Base-by-base conservation (phyloP, 2,888 invertebrate genomes). In the Marronus borbonicus region DNA sequence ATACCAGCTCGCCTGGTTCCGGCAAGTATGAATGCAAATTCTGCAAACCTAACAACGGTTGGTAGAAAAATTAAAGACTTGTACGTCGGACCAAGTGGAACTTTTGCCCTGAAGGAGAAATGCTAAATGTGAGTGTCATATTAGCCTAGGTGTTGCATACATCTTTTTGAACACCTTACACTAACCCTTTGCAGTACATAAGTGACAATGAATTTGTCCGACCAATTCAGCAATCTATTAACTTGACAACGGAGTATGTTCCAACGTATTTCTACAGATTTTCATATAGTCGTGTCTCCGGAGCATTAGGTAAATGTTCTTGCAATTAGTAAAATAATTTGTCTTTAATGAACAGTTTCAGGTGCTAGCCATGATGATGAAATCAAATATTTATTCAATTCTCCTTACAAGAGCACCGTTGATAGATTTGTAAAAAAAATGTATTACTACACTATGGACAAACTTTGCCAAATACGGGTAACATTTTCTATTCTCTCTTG, bases 201-300 rank as follows among this genome's bases (percentile, higher is more conserved):
- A 83, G 82, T 75, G 82, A 83, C 66, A 64, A 79, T 55, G 70
- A 79, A 72, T 83, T 83, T 74, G 78, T 81, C 10, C 79, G 82
- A 39, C 80, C 82, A 20, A 81, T 82, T 62, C 70, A 76, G 28
- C 77, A 83, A 76, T 78, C 79, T 1, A 80, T 80, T 10, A 64
- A 70, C 14, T 65, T 81, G 14, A 77, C 79, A 60, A 80, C 81
- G 0, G 50, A 80, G 62, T 58, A 58, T 28, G 69, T 77, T 31
- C 72, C 80, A 1, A 80, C 79, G 1, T 83, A 82, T 62, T 79
- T 82, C 1, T 83, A 83, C 60, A 65, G 79, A 76, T 82, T 83
- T 74, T 81, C 82, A n/a, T 83, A 83, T 58, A 69, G 3, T 31
- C n/a, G 10, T 28, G 12, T 28, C 4, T 12, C 52, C 3, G 50